A percentile compares a stretch with the other conserved stretches of the same genome.
phyloP scores from a whole-genome alignment of 2,888 invertebrate species.

The Julus scanicus region DNA sequence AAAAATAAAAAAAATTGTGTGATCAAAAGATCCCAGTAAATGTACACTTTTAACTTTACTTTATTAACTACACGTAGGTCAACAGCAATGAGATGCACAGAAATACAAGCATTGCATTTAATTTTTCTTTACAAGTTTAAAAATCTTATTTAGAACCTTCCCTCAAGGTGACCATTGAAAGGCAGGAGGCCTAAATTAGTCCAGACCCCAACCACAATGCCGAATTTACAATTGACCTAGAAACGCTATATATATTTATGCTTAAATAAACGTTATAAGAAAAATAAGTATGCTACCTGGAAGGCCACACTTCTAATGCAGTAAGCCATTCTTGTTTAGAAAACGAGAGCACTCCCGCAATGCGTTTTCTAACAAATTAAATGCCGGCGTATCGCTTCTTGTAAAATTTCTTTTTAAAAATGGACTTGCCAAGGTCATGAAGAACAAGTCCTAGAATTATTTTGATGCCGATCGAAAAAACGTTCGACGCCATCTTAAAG shows the following conservation, averaged over 20 bases:
- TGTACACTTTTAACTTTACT: background rate
- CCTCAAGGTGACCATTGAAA: background rate
- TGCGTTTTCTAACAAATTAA: constrained; percentile 41
- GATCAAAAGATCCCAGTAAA: background rate
- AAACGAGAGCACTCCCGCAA: constrained; percentile 50
- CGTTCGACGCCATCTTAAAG: background rate
- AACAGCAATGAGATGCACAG: background rate
- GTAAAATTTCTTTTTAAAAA: background rate
- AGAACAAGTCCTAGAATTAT: background rate
- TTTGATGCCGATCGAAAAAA: background rate
- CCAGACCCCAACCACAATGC: background rate
- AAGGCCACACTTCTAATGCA: constrained; percentile 9
- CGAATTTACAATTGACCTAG: background rate
- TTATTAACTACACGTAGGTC: no score
- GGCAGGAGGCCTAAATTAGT: background rate
- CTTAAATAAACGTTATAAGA: background rate
- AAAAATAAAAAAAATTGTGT: background rate
- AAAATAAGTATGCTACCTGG: background rate
- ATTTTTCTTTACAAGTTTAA: background rate
- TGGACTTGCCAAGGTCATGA: background rate
- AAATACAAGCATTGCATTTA: no score
- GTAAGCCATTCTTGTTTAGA: constrained; percentile 48
- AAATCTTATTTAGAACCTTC: background rate
- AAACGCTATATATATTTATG: background rate
- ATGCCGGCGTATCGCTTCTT: background rate